Base-by-base conservation (phyloP, 1,140 invertebrate genomes). In the Danaus melanippus region DNA sequence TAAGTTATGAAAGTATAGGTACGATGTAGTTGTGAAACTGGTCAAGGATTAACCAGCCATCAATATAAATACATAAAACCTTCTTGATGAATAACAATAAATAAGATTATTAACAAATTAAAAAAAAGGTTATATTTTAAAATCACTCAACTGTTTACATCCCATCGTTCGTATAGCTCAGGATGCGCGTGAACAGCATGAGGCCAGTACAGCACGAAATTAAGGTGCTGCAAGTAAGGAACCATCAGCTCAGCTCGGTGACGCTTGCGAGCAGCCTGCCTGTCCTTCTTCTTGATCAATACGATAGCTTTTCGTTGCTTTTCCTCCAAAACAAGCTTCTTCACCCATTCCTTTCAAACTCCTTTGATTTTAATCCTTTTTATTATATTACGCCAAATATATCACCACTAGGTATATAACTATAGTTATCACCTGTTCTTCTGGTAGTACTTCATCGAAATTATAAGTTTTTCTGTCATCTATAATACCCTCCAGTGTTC, bases 171-270 rank as follows among this genome's bases (percentile, higher is more conserved):
- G 49, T 86, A 86, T 3, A 86, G 48, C 42, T 86, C 80, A 1
- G 73, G 76, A 43, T 86, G 83, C 0, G 79, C 83, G 10, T 79
- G 72, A 6, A 41, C 70, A 10, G 66, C 63, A 12, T 83, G 78
- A 1, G 80, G 83, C 80, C 80, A 84, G 50, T 69, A 86, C 40
- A 86, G 62, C 4, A 86, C 78, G 40, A 84, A 86, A 57, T 83
- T 82, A 0, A 84, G 52, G 17, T 75, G 66, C 5, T 60, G 47
- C 12, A 86, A 48, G 42, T 76, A 59, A 2, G 79, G 74, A 8
- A 76, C 71, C 78, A 86, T 80, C 10, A 76, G 62, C 21, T 80
- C 70, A 0, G 83, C 80, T 10, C 83, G 71, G 42, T 83, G 80
- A 2, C 65, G 69, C 55, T 86, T 86, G 41, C 80, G 73, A 8